These are phyloP conservation scores for Lota lota DNA, from an alignment of 2,113 vertebrate genomes.

Conservation along the genomic window DNA sequence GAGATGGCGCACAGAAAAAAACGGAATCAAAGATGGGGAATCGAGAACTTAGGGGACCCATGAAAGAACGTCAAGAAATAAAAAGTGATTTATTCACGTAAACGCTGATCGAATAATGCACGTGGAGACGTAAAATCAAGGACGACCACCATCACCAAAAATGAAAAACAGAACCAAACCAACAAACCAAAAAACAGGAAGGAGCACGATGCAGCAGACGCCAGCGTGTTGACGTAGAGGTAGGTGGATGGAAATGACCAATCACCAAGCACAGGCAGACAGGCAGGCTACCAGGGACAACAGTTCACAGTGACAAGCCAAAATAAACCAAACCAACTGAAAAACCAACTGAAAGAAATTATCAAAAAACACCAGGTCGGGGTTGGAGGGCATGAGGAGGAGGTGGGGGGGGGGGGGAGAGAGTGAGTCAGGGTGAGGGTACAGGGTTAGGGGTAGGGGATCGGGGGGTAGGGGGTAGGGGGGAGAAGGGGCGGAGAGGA, in stretches of 20 bases:
- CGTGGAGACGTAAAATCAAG: neutral
- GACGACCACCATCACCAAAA: slow-evolving; percentile 44
- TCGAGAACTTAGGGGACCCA: slow-evolving; percentile 25
- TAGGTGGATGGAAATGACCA: slow-evolving; percentile 60
- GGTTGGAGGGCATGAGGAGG: neutral
- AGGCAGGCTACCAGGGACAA: slow-evolving; percentile 71
- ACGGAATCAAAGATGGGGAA: slow-evolving; percentile 15
- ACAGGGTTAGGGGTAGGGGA: slow-evolving; percentile 20
- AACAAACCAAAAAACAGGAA: slow-evolving; percentile 30
- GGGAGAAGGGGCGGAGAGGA: slow-evolving; percentile 15
- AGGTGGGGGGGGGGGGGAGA: slow-evolving; percentile 7
- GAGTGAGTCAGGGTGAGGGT: slow-evolving; percentile 12
- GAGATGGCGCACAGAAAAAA: neutral
- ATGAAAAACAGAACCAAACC: slow-evolving; percentile 60
- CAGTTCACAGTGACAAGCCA: slow-evolving; percentile 21
- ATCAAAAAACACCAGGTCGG: slow-evolving; percentile 43
- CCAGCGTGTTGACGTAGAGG: slow-evolving; percentile 32
- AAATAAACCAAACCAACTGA: neutral
- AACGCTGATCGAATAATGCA: neutral
- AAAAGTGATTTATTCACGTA: slow-evolving; percentile 50
- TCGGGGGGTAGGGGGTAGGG: slow-evolving; percentile 24
- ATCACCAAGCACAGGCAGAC: slow-evolving; percentile 75
- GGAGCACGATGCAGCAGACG: slow-evolving; percentile 68
- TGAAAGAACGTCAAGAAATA: slow-evolving; percentile 38
- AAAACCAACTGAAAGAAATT: slow-evolving; percentile 25